A percentile compares a stretch with the other conserved stretches of the same genome.
phyloP scores from a whole-genome alignment of 2,888 invertebrate species.

The Sarcophaga variegata region DNA sequence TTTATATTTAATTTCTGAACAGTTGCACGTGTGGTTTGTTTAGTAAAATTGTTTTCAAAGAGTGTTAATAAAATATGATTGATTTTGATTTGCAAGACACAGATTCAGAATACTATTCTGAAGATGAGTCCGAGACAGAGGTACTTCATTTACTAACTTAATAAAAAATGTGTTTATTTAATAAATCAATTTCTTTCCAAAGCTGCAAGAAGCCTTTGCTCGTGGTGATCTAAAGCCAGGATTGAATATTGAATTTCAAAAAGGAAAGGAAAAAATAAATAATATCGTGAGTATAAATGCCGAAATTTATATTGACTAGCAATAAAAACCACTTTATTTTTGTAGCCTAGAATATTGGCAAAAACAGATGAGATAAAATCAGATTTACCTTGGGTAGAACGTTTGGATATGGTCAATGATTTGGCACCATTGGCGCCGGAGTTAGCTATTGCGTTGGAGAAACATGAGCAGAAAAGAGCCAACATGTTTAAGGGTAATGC shows the following conservation, averaged over 20 bases:
- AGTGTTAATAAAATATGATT: slow-evolving; percentile 69
- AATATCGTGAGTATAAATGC: slow-evolving; percentile 85
- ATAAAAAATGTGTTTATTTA: neutral
- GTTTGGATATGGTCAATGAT: slow-evolving; percentile 89
- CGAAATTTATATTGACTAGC: neutral
- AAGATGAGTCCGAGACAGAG: slow-evolving; percentile 80
- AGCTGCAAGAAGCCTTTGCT: slow-evolving; percentile 95
- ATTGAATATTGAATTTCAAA: slow-evolving; percentile 87
- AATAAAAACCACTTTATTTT: slow-evolving; percentile 14
- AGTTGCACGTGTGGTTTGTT: slow-evolving; percentile 39
- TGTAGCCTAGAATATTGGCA: slow-evolving; percentile 83
- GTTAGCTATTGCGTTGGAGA: slow-evolving; percentile 88
- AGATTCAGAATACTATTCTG: slow-evolving; percentile 77
- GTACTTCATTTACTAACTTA: slow-evolving; percentile 69
- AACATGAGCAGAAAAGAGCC: slow-evolving; percentile 87
- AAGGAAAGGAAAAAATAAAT: slow-evolving; percentile 85
- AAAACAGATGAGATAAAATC: slow-evolving; percentile 88
- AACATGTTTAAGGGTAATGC: slow-evolving; percentile 87
- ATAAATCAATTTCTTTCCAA: slow-evolving; percentile 73
- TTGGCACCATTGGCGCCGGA: slow-evolving; percentile 93
- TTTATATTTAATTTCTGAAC: slow-evolving; percentile 19
- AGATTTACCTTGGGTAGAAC: slow-evolving; percentile 92
- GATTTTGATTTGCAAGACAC: slow-evolving; percentile 75
- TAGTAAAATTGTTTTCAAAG: neutral
- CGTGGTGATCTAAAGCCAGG: slow-evolving; percentile 93